Conservation (phyloP, 1,140 invertebrate genomes). For the Stegodyphus dumicola region DNA sequence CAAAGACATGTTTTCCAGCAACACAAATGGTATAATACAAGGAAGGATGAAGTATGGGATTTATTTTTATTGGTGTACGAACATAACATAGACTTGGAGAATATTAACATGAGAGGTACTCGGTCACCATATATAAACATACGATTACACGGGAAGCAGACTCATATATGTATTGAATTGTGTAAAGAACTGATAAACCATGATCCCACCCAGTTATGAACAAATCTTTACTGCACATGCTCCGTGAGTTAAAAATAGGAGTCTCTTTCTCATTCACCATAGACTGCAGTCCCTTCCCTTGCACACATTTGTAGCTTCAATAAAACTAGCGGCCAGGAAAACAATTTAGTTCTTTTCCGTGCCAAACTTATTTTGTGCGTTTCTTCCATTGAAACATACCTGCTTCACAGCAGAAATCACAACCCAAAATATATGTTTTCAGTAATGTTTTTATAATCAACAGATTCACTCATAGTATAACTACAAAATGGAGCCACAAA, state of each 20-base stretch:
- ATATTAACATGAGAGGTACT: constrained; percentile 46
- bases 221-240: constrained; percentile 28
- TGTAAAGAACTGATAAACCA: constrained; percentile 45
- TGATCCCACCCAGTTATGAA: constrained; percentile 44
- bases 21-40: constrained; percentile 55
- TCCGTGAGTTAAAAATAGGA: neutral
- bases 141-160: constrained; percentile 17
- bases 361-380: constrained; percentile 28
- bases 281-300: too few species aligned
- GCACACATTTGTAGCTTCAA: too few species aligned
- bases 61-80: neutral
- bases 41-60: constrained; percentile 5
- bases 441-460: constrained; percentile 1
- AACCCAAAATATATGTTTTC: constrained; percentile 31
- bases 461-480: neutral
- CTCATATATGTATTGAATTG: constrained; percentile 12
- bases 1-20: constrained; percentile 25
- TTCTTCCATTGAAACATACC: constrained; percentile 39
- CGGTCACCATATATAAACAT: constrained; percentile 36
- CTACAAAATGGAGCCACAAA: too few species aligned
- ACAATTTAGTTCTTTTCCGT: neutral
- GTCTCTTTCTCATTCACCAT: too few species aligned
- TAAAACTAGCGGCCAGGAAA: too few species aligned
- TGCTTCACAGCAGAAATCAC: constrained; percentile 20
- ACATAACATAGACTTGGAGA: constrained; percentile 1